Percentiles rank a stretch among this genome's conserved stretches.
These are phyloP conservation scores for Leucozona laternaria DNA, from an alignment of 2,888 invertebrate genomes.

Conservation along the genomic window DNA sequence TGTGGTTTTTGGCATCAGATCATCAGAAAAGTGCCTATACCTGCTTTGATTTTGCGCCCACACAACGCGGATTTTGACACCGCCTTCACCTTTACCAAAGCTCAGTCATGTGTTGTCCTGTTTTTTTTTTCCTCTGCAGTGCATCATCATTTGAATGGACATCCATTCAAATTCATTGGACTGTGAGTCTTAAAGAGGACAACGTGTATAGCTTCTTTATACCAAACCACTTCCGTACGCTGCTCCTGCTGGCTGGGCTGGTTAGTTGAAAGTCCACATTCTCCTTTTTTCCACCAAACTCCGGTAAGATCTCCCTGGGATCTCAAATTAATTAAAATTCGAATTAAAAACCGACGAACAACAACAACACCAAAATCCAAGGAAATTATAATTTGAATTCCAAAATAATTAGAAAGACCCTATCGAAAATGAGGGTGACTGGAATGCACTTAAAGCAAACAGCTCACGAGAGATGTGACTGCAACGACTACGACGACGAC, in stretches of 20 bases:
- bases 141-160: slow-evolving; percentile 15
- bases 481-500: slow-evolving; percentile 21
- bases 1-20: slow-evolving; percentile 53
- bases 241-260: neutral
- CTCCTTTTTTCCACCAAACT: slow-evolving; percentile 17
- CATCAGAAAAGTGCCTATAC: slow-evolving; percentile 22
- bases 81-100: slow-evolving; percentile 19
- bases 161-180: slow-evolving; percentile 26
- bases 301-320: slow-evolving; percentile 47
- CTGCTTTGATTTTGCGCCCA: slow-evolving; percentile 61
- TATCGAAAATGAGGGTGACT: slow-evolving; percentile 73
- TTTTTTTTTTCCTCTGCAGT: neutral
- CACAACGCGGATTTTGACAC: slow-evolving; percentile 67
- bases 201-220: slow-evolving; percentile 10
- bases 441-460: slow-evolving; percentile 73
- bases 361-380: slow-evolving; percentile 3
- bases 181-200: slow-evolving; percentile 19
- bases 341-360: slow-evolving; percentile 32
- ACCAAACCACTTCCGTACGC: slow-evolving; percentile 32
- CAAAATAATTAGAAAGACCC: slow-evolving; percentile 72
- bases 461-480: slow-evolving; percentile 68
- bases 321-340: slow-evolving; percentile 72
- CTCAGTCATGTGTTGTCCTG: slow-evolving; percentile 47
- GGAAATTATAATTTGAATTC: slow-evolving; percentile 70
- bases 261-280: neutral